Conservation (phyloP, 2,797 vertebrate species). For the Rousettus madagascariensis region DNA sequence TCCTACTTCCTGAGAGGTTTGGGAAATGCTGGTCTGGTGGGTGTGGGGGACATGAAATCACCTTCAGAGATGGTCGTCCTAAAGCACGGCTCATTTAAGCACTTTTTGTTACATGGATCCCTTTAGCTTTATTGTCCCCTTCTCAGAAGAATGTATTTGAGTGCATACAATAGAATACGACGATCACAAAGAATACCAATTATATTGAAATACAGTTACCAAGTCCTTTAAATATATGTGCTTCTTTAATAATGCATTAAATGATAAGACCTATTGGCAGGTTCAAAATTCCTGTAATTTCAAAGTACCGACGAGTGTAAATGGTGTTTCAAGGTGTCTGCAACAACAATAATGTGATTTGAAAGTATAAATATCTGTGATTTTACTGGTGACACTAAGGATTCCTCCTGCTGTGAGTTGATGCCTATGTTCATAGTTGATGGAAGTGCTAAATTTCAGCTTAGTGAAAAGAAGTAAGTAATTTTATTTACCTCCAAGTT, state of each 20-base stretch:
- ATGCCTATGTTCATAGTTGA: background rate
- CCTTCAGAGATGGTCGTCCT: constrained; percentile 14
- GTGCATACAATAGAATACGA: background rate
- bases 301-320: background rate
- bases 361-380: constrained; percentile 16
- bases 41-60: background rate
- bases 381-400: background rate
- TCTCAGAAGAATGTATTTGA: constrained; percentile 46
- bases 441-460: background rate
- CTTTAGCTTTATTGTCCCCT: background rate
- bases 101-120: background rate
- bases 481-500: constrained; percentile 48
- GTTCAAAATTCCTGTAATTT: constrained; percentile 1
- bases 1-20: background rate
- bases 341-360: background rate
- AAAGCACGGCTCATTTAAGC: background rate
- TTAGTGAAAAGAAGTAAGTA: constrained; percentile 37
- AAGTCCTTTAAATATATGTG: constrained; percentile 26
- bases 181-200: background rate
- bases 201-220: constrained; percentile 1
- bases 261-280: background rate
- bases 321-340: background rate
- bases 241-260: background rate
- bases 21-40: background rate
- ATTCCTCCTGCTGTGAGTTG: background rate